Conservation (phyloP, 2,113 vertebrate species). For the Pelodiscus sinensis region DNA sequence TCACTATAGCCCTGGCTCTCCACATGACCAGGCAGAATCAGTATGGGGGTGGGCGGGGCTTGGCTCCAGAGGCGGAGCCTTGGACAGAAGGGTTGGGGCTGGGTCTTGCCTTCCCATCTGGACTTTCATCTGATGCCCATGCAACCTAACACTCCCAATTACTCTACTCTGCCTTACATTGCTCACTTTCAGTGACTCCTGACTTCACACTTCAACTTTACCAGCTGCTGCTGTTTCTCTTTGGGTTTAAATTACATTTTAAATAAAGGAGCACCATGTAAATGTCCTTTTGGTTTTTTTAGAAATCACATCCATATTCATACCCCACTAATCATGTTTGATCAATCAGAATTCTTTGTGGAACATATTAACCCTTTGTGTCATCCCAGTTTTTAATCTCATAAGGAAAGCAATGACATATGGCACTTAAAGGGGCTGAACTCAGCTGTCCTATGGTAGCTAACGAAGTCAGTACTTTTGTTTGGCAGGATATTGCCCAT, state of each 20-base stretch:
- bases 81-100: too few species aligned
- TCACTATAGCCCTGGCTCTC: too few species aligned
- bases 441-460: constrained; percentile 54
- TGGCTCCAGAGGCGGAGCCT: too few species aligned
- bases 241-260: constrained; percentile 65
- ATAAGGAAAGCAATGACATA: constrained; percentile 12
- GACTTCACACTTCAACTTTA: neutral
- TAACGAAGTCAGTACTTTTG: constrained; percentile 40
- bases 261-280: constrained; percentile 44
- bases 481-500: constrained; percentile 36
- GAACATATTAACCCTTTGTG: constrained; percentile 61
- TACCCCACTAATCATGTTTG: constrained; percentile 70
- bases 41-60: too few species aligned
- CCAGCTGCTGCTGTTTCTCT: neutral
- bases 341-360: constrained; percentile 71
- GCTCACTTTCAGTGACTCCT: neutral
- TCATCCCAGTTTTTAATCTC: constrained; percentile 60
- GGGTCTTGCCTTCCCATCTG: too few species aligned
- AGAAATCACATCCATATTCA: constrained; percentile 78
- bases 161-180: neutral
- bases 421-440: constrained; percentile 39
- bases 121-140: too few species aligned
- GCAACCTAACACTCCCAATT: too few species aligned
- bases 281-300: constrained; percentile 70
- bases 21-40: too few species aligned